Percentiles rank a stretch among this genome's conserved stretches.
Evolutionary conservation across 2,797 vertebrate species (phyloP).

Genomic region (Sciurus vulgaris): DNA sequence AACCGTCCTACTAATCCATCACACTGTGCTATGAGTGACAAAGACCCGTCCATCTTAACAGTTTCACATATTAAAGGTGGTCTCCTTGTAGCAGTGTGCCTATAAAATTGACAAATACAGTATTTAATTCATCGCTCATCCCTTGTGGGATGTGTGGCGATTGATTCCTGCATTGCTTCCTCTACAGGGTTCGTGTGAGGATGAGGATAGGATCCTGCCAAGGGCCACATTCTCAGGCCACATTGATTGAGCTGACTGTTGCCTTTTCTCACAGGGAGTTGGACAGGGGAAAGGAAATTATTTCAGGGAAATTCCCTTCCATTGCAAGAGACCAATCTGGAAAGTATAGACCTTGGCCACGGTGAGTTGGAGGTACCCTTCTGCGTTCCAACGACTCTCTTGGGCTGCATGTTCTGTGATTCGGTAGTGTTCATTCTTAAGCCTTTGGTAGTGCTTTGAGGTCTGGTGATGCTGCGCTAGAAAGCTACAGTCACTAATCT

Average conservation of each 20-base stretch:
- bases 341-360: background rate
- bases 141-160: background rate
- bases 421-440: background rate
- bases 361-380: background rate
- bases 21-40: too few species aligned
- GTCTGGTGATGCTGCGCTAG: background rate
- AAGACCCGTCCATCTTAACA: background rate
- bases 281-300: background rate
- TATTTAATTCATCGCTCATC: background rate
- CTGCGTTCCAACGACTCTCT: background rate
- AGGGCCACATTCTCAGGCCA: background rate
- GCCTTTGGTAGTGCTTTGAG: background rate
- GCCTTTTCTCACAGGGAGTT: background rate
- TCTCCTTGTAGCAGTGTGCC: background rate
- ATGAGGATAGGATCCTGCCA: background rate
- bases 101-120: background rate
- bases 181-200: background rate
- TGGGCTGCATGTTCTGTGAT: background rate
- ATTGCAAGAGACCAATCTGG: background rate
- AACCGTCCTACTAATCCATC: too few species aligned
- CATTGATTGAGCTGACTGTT: background rate
- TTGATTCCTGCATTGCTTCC: background rate
- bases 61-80: background rate
- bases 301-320: background rate
- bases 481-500: background rate